Evolutionary conservation across 1,140 invertebrate species (phyloP).

Genomic region (Cecropterus lyciades): DNA sequence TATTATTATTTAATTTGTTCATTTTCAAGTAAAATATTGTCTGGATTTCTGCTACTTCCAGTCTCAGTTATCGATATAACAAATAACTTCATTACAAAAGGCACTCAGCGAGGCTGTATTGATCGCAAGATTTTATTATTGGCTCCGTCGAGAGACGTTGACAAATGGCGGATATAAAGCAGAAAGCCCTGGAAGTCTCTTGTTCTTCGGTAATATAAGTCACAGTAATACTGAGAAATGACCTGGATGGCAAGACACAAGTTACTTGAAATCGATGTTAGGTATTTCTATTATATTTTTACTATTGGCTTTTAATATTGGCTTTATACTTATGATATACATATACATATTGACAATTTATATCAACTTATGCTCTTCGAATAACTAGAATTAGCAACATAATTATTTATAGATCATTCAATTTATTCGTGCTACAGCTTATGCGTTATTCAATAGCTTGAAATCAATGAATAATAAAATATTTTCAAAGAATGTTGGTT

Average conservation of each 20-base stretch:
- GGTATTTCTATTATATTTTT: too few species aligned
- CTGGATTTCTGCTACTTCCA: not conserved
- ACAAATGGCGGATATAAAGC: slow-evolving; percentile 7
- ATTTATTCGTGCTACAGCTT: too few species aligned
- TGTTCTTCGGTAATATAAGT: slow-evolving; percentile 7
- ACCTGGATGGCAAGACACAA: not conserved
- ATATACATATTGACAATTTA: too few species aligned
- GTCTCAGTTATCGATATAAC: not conserved
- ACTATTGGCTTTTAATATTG: too few species aligned
- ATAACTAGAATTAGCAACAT: too few species aligned
- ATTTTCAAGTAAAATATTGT: not conserved
- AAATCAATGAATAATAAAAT: too few species aligned
- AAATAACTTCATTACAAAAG: slow-evolving; percentile 36
- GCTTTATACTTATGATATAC: too few species aligned
- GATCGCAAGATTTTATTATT: slow-evolving; percentile 35
- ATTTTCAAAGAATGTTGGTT: too few species aligned
- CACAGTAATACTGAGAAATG: not conserved
- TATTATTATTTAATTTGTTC: not conserved
- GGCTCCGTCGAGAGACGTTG: not conserved
- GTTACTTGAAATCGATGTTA: not conserved
- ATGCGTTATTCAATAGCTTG: too few species aligned
- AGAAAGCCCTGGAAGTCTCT: slow-evolving; percentile 7
- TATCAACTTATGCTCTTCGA: too few species aligned
- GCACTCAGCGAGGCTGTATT: slow-evolving; percentile 16
- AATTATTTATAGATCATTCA: too few species aligned